Evolutionary conservation across 64 coral and sea anemone genomes (phyloP).

Genomic region (Pocillopora damicornis): DNA sequence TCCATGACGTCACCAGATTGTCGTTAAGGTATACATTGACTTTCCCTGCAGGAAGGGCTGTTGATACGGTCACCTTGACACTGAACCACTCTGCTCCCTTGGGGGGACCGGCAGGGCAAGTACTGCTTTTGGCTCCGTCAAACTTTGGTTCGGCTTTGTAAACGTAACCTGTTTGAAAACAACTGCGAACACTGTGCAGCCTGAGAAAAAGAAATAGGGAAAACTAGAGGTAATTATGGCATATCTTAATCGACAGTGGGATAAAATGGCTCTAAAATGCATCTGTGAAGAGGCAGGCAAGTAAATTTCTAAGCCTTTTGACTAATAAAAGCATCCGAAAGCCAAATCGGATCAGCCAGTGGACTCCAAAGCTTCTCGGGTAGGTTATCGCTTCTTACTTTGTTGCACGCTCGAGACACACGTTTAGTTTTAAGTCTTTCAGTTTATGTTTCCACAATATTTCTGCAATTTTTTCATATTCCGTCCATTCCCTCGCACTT

Average conservation of each 20-base stretch:
- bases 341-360: too few species aligned
- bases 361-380: too few species aligned
- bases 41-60: neutral
- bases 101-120: constrained; percentile 37
- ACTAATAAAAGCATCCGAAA: too few species aligned
- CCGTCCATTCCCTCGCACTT: too few species aligned
- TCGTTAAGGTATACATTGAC: constrained; percentile 21
- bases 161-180: constrained; percentile 37
- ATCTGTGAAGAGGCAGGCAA: too few species aligned
- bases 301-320: too few species aligned
- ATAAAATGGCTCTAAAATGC: neutral
- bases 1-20: constrained; percentile 18
- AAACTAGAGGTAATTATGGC: too few species aligned
- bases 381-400: too few species aligned
- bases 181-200: neutral
- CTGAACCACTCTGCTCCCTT: constrained; percentile 47
- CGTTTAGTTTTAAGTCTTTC: too few species aligned
- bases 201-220: neutral
- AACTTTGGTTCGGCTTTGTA: constrained; percentile 31
- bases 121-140: neutral
- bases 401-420: too few species aligned
- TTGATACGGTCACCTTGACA: constrained; percentile 2
- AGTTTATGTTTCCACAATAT: too few species aligned
- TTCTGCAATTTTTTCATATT: too few species aligned
- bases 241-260: neutral